Evolutionary conservation across 2,888 invertebrate species (phyloP).

Genomic region (Dryobotodes eremita): DNA sequence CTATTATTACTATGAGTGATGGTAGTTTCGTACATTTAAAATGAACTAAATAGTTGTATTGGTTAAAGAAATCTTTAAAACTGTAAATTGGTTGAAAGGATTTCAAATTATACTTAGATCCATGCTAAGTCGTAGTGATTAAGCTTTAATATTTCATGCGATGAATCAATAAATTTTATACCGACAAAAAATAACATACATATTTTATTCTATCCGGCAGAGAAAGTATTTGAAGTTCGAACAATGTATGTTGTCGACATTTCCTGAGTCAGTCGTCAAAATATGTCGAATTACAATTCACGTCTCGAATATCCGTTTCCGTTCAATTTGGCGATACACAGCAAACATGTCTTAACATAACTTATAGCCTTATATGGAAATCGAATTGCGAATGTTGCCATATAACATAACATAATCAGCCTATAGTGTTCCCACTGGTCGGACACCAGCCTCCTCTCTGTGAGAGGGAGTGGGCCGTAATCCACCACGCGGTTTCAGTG

Average conservation of each 20-base stretch:
- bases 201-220: conserved; percentile 34
- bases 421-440: too few relatives aligned
- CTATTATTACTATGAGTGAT: background rate
- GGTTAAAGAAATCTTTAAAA: background rate
- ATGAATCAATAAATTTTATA: background rate
- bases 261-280: conserved; percentile 58
- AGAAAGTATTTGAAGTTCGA: conserved; percentile 51
- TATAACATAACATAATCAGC: background rate
- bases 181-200: conserved; percentile 14
- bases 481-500: too few relatives aligned
- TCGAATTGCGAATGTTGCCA: conserved; percentile 29
- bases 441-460: too few relatives aligned
- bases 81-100: background rate
- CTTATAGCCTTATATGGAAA: conserved; percentile 35
- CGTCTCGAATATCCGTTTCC: conserved; percentile 77
- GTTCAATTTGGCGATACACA: conserved; percentile 68
- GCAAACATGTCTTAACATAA: conserved; percentile 55
- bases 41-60: background rate
- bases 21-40: background rate
- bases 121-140: background rate
- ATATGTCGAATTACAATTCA: conserved; percentile 73
- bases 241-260: conserved; percentile 52
- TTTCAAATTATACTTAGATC: background rate
- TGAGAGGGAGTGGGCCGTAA: too few relatives aligned
- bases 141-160: background rate